Evolutionary conservation across 2,113 vertebrate genomes (phyloP).

Genomic region (Muntiacus muntjak): DNA sequence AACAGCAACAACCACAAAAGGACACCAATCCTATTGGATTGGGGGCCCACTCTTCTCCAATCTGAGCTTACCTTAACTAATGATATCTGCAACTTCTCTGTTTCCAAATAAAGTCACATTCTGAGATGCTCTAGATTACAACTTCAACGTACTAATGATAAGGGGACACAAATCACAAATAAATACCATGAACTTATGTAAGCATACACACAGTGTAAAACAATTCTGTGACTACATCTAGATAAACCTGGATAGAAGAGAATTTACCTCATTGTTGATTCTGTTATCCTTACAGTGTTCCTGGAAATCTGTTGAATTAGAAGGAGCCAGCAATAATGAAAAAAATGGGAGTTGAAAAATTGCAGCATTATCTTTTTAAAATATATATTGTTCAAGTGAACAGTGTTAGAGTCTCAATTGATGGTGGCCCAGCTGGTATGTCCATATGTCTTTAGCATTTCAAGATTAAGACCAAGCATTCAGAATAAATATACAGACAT

Average conservation of each 20-base stretch:
- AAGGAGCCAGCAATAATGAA: constrained; percentile 47
- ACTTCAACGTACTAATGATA: neutral
- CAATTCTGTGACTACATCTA: neutral
- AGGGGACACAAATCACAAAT: neutral
- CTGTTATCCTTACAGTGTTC: constrained; percentile 5
- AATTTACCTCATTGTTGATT: neutral
- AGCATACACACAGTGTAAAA: neutral
- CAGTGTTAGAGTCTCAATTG: constrained; percentile 58
- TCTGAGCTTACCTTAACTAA: neutral
- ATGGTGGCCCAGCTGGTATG: constrained; percentile 61
- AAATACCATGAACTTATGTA: neutral
- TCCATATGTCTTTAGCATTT: constrained; percentile 67
- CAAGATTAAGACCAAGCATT: constrained; percentile 58
- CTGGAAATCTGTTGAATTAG: constrained; percentile 54
- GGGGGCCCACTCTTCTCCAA: neutral
- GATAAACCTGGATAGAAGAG: neutral
- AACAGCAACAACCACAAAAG: neutral
- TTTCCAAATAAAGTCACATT: neutral
- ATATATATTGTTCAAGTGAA: constrained; percentile 68
- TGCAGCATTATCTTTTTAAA: constrained; percentile 47
- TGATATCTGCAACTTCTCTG: neutral
- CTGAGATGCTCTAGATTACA: neutral
- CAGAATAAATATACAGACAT: constrained; percentile 58
- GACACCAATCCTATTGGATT: neutral
- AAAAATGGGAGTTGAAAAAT: constrained; percentile 57